A percentile compares a stretch with the other conserved stretches of the same genome.
phyloP scores from a whole-genome alignment of 37 sponge, comb jelly and placozoan genomes.

The Aphrocallistes beatrix region DNA sequence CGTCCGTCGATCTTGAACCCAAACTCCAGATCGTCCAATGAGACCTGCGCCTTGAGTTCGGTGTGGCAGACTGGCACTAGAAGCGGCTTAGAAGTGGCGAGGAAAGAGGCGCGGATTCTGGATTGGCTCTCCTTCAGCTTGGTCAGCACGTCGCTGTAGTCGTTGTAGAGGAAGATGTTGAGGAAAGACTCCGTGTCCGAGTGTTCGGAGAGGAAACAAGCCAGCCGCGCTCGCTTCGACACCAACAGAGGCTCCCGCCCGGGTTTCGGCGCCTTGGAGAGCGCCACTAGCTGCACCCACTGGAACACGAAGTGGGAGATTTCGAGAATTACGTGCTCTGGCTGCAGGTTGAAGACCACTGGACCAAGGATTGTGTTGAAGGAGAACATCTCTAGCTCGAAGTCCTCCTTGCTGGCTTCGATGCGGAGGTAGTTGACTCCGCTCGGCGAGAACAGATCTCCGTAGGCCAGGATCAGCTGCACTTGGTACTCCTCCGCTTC shows the following conservation, averaged over 20 bases:
- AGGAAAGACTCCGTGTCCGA: not conserved
- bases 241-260: not conserved
- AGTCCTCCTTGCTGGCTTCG: not conserved
- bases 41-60: not conserved
- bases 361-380: not conserved
- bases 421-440: not conserved
- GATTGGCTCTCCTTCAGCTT: not conserved
- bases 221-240: not conserved
- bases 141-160: not conserved
- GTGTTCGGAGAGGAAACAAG: not conserved
- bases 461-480: not conserved
- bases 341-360: not conserved
- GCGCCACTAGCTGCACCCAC: not conserved
- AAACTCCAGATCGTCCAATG: not conserved
- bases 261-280: not conserved
- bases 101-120: not conserved
- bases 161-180: not conserved
- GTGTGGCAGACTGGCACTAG: not conserved
- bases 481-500: not conserved
- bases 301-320: conserved; percentile 9
- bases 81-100: not conserved
- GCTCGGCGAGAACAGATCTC: not conserved
- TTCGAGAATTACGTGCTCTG: not conserved
- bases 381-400: not conserved
- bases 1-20: not conserved